Evolutionary conservation across 30 jellyfish, hydroid and myxozoan genomes (phyloP), one percentile per base, ranked within the genome.

Genomic region (Aurelia coerulea): DNA sequence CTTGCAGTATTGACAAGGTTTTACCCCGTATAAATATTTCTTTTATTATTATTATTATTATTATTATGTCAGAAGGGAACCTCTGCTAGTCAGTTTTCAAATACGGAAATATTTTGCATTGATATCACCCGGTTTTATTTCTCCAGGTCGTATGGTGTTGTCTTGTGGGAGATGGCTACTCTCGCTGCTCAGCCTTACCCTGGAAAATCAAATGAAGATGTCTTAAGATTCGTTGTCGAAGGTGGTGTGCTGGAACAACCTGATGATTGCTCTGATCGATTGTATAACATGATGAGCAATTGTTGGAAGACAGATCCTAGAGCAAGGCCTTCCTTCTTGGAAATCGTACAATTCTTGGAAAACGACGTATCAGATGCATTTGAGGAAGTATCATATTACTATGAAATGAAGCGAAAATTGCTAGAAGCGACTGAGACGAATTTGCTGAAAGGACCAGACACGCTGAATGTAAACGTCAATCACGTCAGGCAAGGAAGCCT

Each of bases 101-200:
- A 37, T 37, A 37, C 49, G 49, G 49, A 37, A 37, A 23, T 23
- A 14, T 46, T 46, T 46, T 7, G 56, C 2, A 9, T 46, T 46
- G 14, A 46, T 46, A 46, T 4, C 12, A 46, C 15, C 56, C 56
- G 12, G 12, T 8, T 19, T 71, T 17, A 53, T 31, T 49, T 18
- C 72, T 69, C 11, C 63, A 94, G 98, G 98, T 94, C 98, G 37
- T 83, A 78, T 70, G 98, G 98, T 37, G 98, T 94, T 41, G 98
- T 94, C 10, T 65, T 94, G 19, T 94, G 98, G 98, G 98, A 94
- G 78, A 84, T 88, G 85, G 97, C 96, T 0, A 94, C 98, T 5
- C 74, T 94, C n/a, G 98, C 96, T 13, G 95, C 97, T 12, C 98
- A 94, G 64, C 98, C 98, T 5, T 94, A 94, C 86, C 97, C 96